These are phyloP conservation scores for Macropodus opercularis DNA, from an alignment of 2,797 vertebrate species.

Conservation along the genomic window DNA sequence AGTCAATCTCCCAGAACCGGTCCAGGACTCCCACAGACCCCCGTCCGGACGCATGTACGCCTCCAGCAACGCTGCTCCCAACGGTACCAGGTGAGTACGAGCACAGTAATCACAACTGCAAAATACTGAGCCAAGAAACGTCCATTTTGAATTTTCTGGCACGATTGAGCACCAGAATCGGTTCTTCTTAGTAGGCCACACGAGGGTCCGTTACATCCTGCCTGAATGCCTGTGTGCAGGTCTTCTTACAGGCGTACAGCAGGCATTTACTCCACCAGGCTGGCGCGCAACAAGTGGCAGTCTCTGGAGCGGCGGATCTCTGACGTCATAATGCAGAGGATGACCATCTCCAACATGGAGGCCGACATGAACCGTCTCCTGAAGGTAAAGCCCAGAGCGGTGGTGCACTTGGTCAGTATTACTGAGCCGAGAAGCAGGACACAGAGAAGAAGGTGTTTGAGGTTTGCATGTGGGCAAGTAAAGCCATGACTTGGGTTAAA, in stretches of 20 bases:
- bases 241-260: conserved; percentile 85
- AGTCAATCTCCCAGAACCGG: conserved; percentile 82
- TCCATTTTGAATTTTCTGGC: too few species aligned
- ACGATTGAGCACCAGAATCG: not conserved
- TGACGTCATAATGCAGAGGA: conserved; percentile 96
- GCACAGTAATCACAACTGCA: too few species aligned
- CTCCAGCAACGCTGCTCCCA: conserved; percentile 75
- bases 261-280: conserved; percentile 87
- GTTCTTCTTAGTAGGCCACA: not conserved
- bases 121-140: too few species aligned
- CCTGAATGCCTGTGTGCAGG: too few species aligned
- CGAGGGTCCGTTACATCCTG: too few species aligned
- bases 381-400: conserved; percentile 79
- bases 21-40: conserved; percentile 85
- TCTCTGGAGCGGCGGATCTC: conserved; percentile 91
- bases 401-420: too few species aligned
- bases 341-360: conserved; percentile 99
- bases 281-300: conserved; percentile 94
- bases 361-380: conserved; percentile 96
- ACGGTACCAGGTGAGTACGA: conserved; percentile 85
- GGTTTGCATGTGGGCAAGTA: too few species aligned
- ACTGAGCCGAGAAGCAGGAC: too few species aligned
- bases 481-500: too few species aligned
- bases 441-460: too few species aligned
- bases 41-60: conserved; percentile 86